Evolutionary conservation across 2,888 invertebrate species (phyloP), one percentile per base, ranked within the genome.

Genomic region (Trissonchulus sp.): DNA sequence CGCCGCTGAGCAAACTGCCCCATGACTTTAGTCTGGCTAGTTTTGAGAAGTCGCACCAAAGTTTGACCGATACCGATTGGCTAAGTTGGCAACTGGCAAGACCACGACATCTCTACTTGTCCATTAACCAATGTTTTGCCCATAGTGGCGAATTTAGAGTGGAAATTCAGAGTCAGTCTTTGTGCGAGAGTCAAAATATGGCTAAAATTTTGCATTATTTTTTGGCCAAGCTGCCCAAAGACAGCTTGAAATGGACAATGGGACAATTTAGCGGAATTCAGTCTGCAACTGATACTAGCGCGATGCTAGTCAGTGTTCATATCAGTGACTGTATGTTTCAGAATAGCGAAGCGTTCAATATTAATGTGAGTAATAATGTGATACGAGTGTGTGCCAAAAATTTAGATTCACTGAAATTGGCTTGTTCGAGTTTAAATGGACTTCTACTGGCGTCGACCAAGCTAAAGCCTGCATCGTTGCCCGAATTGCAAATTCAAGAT

Each of bases 401-500:
- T 23, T 23, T 48, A 48, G 48, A 48, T 23, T 8, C 48, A 15
- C 48, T 48, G 48, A 8, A 48, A 8, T 23, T 48, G 48, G 8
- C 8, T 23, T 23, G 8, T 48, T 15, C 8, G 8, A 48, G 8
- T 8, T 48, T 48, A 8, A 48, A 23, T 8, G 48, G 81, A 80
- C 82, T 83, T 77, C n/a, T 3, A 15, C 2, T 63, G 38, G n/a
- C n/a, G n/a, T n/a, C n/a, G n/a, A n/a, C n/a, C n/a, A n/a, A n/a
- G n/a, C n/a, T n/a, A n/a, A n/a, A n/a, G n/a, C n/a, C n/a, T n/a
- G n/a, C n/a, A n/a, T n/a, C n/a, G n/a, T n/a, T n/a, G 33, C 60
- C 73, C 2, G 3, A 33, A 23, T 3, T 73, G 31, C 30, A 28
- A 30, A 63, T 73, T 63, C 2, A 63, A n/a, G 90, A 90, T 80